Evolutionary conservation across 2,888 invertebrate genomes (phyloP).

Genomic region (Xanthia togata): DNA sequence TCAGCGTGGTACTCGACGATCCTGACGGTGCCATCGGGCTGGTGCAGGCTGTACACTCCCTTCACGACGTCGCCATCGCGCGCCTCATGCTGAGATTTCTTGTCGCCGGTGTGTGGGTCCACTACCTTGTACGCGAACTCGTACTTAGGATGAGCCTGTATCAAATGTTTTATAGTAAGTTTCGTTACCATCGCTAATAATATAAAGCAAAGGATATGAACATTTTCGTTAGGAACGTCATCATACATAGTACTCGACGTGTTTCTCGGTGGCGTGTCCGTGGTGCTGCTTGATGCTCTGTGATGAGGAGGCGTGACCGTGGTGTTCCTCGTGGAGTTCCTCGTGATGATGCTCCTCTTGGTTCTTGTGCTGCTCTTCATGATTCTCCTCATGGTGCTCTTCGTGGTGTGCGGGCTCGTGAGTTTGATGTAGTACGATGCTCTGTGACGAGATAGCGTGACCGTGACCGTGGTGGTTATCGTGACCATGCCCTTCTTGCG

Average conservation of each 20-base stretch:
- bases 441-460: constrained; percentile 73
- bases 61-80: too few species aligned
- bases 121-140: too few species aligned
- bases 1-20: too few species aligned
- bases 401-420: constrained; percentile 42
- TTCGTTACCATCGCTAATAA: not conserved
- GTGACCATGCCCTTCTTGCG: constrained; percentile 58
- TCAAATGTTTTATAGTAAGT: not conserved
- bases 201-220: not conserved
- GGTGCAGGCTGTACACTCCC: too few species aligned
- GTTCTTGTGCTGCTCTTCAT: not conserved
- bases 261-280: constrained; percentile 49
- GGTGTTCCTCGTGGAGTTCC: constrained; percentile 31
- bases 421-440: constrained; percentile 72
- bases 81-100: too few species aligned
- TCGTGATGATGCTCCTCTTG: constrained; percentile 24
- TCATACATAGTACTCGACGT: constrained; percentile 55
- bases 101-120: too few species aligned
- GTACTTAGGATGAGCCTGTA: too few species aligned
- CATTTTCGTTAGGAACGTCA: accelerated
- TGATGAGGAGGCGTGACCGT: constrained; percentile 41
- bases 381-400: not conserved
- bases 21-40: too few species aligned
- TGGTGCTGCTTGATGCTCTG: constrained; percentile 34
- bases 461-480: constrained; percentile 52